phyloP scores from a whole-genome alignment of 2,113 vertebrate genomes.

The Monopterus albus region DNA sequence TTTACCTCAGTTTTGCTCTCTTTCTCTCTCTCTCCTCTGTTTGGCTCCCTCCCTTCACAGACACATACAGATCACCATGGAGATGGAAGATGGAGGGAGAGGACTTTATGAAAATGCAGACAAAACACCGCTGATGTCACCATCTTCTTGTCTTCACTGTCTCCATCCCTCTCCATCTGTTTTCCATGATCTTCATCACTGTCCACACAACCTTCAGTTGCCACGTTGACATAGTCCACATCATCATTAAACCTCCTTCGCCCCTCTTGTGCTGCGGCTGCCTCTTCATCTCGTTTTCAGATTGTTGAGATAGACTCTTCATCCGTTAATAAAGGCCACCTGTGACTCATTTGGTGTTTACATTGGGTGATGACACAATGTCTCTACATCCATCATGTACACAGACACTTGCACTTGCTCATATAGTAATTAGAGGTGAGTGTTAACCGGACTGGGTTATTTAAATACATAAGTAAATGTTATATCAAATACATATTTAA shows the following conservation, averaged over 20 bases:
- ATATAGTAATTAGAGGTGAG: slow-evolving; percentile 6
- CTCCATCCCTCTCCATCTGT: neutral
- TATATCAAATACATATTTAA: slow-evolving; percentile 4
- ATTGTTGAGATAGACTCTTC: slow-evolving; percentile 39
- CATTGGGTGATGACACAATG: slow-evolving; percentile 44
- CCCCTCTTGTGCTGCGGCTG: neutral
- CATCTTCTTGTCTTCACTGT: slow-evolving; percentile 16
- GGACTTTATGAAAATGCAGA: slow-evolving; percentile 34
- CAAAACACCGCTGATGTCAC: neutral
- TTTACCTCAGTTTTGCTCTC: slow-evolving; percentile 3
- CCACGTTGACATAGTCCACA: neutral
- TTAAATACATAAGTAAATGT: too few relatives aligned
- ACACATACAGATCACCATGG: slow-evolving; percentile 56
- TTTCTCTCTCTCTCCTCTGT: neutral
- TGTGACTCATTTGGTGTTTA: slow-evolving; percentile 62
- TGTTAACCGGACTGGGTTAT: slow-evolving; percentile 1
- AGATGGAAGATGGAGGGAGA: slow-evolving; percentile 32
- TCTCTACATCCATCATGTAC: slow-evolving; percentile 21
- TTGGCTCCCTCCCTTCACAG: neutral
- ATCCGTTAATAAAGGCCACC: slow-evolving; percentile 54
- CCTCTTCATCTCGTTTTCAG: slow-evolving; percentile 19
- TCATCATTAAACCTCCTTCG: neutral
- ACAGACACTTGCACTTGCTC: slow-evolving; percentile 14
- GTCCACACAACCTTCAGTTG: slow-evolving; percentile 1
- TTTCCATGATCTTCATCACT: neutral